phyloP scores from a whole-genome alignment of 2,797 vertebrate genomes.

The Rhinoraja longicauda region DNA sequence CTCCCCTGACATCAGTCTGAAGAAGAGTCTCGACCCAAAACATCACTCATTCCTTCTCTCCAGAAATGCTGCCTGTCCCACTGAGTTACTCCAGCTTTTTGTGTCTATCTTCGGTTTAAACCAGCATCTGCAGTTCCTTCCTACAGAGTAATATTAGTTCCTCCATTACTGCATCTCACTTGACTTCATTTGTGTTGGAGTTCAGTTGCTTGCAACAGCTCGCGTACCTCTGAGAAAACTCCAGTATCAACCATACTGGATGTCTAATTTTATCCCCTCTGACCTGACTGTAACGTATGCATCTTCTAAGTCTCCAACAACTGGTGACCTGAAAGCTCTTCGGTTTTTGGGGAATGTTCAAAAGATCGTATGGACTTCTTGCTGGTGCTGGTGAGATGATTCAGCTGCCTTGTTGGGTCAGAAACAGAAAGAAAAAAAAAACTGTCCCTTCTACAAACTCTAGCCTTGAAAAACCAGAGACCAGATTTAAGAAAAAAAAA shows the following conservation, averaged over 20 bases:
- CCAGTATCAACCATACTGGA: neutral
- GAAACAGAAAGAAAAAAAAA: too few relatives aligned
- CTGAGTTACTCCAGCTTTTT: too few relatives aligned
- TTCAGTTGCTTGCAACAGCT: neutral
- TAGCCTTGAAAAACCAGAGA: neutral
- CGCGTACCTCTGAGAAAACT: neutral
- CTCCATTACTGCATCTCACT: neutral
- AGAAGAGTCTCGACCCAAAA: too few relatives aligned
- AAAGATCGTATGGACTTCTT: neutral
- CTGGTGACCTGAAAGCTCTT: neutral
- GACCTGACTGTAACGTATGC: neutral
- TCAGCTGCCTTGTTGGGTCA: neutral
- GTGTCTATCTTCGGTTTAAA: too few relatives aligned
- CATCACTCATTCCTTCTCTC: too few relatives aligned
- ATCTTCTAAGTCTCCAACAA: neutral
- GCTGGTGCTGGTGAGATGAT: neutral
- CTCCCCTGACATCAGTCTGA: too few relatives aligned
- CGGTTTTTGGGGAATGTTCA: neutral
- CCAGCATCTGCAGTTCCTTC: too few relatives aligned
- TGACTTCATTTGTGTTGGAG: neutral
- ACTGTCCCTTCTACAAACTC: too few relatives aligned
- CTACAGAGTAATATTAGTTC: too few relatives aligned
- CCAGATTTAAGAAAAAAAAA: neutral
- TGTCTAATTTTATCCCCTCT: neutral
- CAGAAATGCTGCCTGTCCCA: too few relatives aligned